Evolutionary conservation across 2,797 vertebrate genomes (phyloP).

Genomic region (Menidia menidia): DNA sequence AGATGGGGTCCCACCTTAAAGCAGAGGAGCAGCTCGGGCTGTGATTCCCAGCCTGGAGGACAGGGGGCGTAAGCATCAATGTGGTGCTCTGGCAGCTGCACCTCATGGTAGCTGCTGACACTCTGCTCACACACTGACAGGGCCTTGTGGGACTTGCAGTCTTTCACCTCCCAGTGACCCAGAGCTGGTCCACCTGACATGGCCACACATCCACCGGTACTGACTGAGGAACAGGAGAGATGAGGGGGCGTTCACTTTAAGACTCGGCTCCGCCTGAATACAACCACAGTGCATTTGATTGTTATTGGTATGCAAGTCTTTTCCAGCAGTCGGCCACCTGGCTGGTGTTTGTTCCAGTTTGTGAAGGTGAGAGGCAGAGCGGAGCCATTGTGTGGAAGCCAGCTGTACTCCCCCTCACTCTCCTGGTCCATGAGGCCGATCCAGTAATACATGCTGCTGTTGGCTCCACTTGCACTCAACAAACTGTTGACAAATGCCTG

Average conservation of each 20-base stretch:
- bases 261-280: neutral
- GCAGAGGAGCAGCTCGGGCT: constrained; percentile 83
- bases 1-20: constrained; percentile 86
- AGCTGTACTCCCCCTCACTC: constrained; percentile 85
- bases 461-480: constrained; percentile 80
- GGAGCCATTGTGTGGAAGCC: constrained; percentile 77
- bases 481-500: constrained; percentile 93
- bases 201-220: constrained; percentile 88
- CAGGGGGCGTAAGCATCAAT: constrained; percentile 84
- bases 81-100: constrained; percentile 70
- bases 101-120: constrained; percentile 73
- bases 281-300: neutral
- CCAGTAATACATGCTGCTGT: constrained; percentile 87
- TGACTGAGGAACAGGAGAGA: constrained; percentile 73
- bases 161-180: constrained; percentile 94
- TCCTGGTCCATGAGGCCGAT: constrained; percentile 87
- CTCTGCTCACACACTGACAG: constrained; percentile 91
- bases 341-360: constrained; percentile 93
- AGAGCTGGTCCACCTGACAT: constrained; percentile 83
- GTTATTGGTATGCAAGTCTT: neutral
- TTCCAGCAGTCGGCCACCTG: constrained; percentile 77
- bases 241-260: neutral
- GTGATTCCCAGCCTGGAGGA: constrained; percentile 90
- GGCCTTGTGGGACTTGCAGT: constrained; percentile 87
- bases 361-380: constrained; percentile 81